These are phyloP conservation scores for Platycnemis pennipes DNA, from an alignment of 2,888 invertebrate species.

Conservation along the genomic window DNA sequence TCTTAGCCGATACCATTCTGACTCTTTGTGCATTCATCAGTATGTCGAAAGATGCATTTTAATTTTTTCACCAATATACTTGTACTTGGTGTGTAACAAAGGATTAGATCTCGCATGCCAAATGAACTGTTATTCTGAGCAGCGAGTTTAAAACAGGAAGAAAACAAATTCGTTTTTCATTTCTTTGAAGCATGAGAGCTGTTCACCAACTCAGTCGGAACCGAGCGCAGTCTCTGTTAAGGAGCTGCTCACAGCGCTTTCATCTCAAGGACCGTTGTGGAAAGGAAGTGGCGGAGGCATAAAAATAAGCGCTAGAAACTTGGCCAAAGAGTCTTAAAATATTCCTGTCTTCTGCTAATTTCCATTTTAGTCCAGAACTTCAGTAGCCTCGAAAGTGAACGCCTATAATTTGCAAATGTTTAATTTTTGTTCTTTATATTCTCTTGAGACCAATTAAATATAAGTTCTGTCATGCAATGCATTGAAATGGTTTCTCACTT, in stretches of 20 bases:
- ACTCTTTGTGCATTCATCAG: too few relatives aligned
- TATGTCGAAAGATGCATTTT: background rate
- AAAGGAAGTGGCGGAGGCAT: background rate
- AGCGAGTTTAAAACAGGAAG: background rate
- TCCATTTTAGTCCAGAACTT: background rate
- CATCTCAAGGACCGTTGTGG: constrained; percentile 15
- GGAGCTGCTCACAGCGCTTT: background rate
- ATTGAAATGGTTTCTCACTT: too few relatives aligned
- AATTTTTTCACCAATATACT: background rate
- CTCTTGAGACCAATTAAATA: too few relatives aligned
- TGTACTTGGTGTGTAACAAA: background rate
- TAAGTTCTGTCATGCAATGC: too few relatives aligned
- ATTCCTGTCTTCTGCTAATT: background rate
- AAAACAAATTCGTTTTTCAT: constrained; percentile 29
- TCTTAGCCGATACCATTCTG: too few relatives aligned
- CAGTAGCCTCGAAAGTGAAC: background rate
- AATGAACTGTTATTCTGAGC: background rate
- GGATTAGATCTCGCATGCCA: background rate
- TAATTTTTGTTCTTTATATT: too few relatives aligned
- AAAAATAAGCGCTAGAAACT: constrained; percentile 9
- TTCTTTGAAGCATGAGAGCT: background rate
- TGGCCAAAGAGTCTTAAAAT: background rate
- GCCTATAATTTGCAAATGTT: background rate
- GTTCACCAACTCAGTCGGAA: background rate
- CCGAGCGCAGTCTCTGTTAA: background rate